Conservation (phyloP, 2,797 vertebrate species). For the Anomalospiza imberbis region DNA sequence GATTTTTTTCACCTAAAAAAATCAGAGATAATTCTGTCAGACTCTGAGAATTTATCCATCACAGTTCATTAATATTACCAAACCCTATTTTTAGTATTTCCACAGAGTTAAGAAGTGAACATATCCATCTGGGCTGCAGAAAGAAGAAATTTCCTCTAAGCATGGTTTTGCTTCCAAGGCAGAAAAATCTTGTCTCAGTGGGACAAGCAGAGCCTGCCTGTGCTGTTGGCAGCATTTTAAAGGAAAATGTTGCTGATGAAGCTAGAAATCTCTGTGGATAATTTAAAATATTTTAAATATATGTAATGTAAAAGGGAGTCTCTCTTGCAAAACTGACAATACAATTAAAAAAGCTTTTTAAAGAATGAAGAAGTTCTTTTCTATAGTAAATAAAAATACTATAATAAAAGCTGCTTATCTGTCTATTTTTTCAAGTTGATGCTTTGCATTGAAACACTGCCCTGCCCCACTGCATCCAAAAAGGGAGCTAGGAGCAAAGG, state of each 20-base stretch:
- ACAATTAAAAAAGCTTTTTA: neutral
- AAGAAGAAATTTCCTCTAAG: neutral
- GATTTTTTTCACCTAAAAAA: neutral
- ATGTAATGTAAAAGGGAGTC: neutral
- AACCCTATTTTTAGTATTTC: conserved; percentile 27
- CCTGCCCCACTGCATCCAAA: neutral
- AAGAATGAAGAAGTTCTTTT: neutral
- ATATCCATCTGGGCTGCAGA: neutral
- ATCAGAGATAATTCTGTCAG: neutral
- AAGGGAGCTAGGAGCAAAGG: neutral
- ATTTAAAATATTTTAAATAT: neutral
- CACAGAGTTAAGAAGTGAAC: neutral
- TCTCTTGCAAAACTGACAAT: neutral
- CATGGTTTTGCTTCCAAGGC: conserved; percentile 13
- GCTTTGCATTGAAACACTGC: neutral
- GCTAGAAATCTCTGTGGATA: neutral
- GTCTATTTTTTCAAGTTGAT: neutral
- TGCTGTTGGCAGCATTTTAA: conserved; percentile 11
- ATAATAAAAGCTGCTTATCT: neutral
- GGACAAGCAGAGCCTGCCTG: neutral
- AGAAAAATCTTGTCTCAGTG: neutral
- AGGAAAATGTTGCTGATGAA: conserved; percentile 20
- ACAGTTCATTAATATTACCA: conserved; percentile 2
- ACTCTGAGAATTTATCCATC: neutral
- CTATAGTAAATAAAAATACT: neutral